Base-by-base conservation (phyloP, 2,888 invertebrate genomes). In the Branchipolynoe longqiensis region DNA sequence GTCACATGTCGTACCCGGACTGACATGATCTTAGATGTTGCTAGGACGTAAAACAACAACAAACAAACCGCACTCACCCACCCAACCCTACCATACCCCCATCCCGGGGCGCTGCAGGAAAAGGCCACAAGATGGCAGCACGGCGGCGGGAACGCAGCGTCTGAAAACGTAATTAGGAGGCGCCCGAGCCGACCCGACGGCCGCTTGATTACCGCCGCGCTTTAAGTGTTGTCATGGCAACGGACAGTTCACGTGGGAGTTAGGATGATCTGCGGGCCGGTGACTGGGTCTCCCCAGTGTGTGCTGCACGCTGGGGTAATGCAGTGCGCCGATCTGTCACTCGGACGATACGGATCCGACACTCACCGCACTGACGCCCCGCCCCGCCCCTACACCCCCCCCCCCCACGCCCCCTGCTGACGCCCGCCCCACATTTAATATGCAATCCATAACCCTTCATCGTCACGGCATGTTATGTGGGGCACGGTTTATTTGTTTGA, bases 191-290 rank as follows among this genome's bases (percentile, higher is more conserved):
- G 54, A 2, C 78, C 41, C 41, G 78, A 73, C 78, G 54, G 48
- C 48, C 25, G 78, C 41, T 48, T 78, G 41, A 78, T 48, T 25
- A 48, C 78, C 48, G 78, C 78, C 78, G 41, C 54, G 54, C 48
- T 78, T 54, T 78, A 41, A 78, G 78, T 78, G 78, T 78, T 78
- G 78, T 48, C 78, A 78, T 78, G 78, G 78, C 31, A 78, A 78
- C 78, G 28, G n/a, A 78, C 48, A 54, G 78, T 78, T 78, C 48
- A 78, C 48, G 78, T 78, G 54, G 78, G 78, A 48, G 78, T 78
- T 78, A 40, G 74, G 48, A 78, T 78, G 48, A 78, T 78, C 78
- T 28, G 36, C 14, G 18, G 25, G 69, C 33, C 8, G 69, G 28
- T 4, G 28, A 33, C 8, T 8, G n/a, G 48, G 48, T 48, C 8